Evolutionary conservation across 2,888 invertebrate genomes (phyloP).

Genomic region (Ochropleura leucogaster): DNA sequence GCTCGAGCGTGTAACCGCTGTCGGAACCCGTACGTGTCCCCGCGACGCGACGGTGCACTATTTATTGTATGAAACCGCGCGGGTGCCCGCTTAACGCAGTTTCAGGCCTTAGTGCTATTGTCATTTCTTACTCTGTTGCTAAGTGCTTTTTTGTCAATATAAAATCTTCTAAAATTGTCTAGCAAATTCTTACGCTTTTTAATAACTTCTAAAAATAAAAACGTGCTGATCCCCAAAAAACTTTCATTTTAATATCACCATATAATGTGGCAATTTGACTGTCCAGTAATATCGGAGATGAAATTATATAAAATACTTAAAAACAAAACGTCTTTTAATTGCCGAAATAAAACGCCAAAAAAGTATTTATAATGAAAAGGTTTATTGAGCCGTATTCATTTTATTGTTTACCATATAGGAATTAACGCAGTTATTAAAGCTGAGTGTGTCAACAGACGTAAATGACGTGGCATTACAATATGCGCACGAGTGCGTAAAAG

Average conservation of each 20-base stretch:
- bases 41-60: too few species aligned
- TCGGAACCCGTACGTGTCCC: too few species aligned
- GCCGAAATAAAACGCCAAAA: conserved; percentile 41
- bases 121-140: neutral
- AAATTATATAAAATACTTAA: conserved; percentile 19
- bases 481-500: conserved; percentile 35
- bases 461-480: conserved; percentile 43
- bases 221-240: neutral
- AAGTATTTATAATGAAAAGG: conserved; percentile 13
- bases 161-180: neutral
- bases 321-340: conserved; percentile 23
- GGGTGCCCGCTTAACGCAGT: too few species aligned
- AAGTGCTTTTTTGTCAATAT: neutral
- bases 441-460: conserved; percentile 24
- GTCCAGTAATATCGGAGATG: conserved; percentile 19
- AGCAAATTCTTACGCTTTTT: neutral
- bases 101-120: too few species aligned
- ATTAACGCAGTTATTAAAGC: conserved; percentile 40
- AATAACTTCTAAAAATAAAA: neutral
- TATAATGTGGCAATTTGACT: conserved; percentile 17
- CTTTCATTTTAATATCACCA: conserved; percentile 19
- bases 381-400: conserved; percentile 34
- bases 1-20: too few species aligned
- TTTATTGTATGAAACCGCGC: too few species aligned
- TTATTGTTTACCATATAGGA: conserved; percentile 37